Evolutionary conservation across 1,140 invertebrate genomes (phyloP).

Genomic region (Melanaphis sacchari): DNA sequence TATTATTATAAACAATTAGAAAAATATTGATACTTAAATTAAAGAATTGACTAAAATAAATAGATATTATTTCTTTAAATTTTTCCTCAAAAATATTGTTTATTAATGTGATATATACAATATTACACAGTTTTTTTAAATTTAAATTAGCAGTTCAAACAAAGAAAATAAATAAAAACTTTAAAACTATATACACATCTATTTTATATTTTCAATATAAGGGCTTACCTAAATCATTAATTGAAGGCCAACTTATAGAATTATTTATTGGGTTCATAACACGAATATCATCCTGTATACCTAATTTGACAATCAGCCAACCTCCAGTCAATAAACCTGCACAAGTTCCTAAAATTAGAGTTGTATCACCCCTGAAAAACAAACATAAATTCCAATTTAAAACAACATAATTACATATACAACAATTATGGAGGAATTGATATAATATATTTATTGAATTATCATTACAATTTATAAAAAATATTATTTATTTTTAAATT

Average conservation of each 20-base stretch:
- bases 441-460: not conserved
- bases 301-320: conserved; percentile 83
- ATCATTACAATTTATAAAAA: not conserved
- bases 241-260: conserved; percentile 78
- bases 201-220: not conserved
- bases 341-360: conserved; percentile 81
- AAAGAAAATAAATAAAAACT: too few relatives aligned
- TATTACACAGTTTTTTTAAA: too few relatives aligned
- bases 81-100: too few relatives aligned
- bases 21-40: too few relatives aligned
- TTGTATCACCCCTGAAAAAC: conserved; percentile 80
- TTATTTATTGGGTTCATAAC: conserved; percentile 70
- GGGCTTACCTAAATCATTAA: conserved; percentile 69
- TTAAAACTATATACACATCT: not conserved
- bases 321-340: conserved; percentile 81
- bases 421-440: too few relatives aligned
- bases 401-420: not conserved
- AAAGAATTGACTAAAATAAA: too few relatives aligned
- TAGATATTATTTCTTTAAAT: too few relatives aligned
- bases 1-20: too few relatives aligned
- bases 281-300: conserved; percentile 69
- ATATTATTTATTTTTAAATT: not conserved
- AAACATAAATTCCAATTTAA: conserved; percentile 47
- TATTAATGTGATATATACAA: too few relatives aligned
- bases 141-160: too few relatives aligned